phyloP scores from a whole-genome alignment of 2,797 vertebrate genomes.

The Mycteria americana region DNA sequence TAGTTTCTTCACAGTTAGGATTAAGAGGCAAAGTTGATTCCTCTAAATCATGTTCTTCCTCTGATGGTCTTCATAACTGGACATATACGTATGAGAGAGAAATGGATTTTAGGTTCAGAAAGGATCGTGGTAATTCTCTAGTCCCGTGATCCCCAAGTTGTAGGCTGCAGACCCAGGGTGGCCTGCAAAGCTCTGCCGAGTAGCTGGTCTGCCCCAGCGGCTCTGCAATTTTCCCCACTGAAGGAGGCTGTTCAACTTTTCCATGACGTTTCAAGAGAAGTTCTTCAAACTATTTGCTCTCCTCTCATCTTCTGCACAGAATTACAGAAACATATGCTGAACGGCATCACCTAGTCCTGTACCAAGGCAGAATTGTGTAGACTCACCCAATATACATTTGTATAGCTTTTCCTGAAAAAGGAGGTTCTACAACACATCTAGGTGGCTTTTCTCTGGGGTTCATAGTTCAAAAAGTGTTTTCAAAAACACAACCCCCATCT shows the following conservation, averaged over 20 bases:
- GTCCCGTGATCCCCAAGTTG: background rate
- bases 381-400: background rate
- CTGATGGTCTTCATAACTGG: background rate
- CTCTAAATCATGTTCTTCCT: background rate
- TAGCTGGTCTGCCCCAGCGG: accelerated
- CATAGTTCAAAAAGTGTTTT: background rate
- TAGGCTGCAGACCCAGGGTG: background rate
- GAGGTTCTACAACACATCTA: background rate
- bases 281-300: background rate
- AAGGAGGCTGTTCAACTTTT: background rate
- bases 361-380: background rate
- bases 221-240: background rate
- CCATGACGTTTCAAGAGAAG: background rate
- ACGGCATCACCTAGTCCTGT: background rate
- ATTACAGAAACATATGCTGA: background rate
- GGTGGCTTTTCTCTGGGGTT: background rate
- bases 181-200: background rate
- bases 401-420: background rate
- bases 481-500: background rate
- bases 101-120: background rate
- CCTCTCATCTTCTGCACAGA: background rate
- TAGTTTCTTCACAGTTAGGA: background rate
- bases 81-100: background rate
- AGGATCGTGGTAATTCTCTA: background rate
- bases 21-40: background rate